phyloP scores from a whole-genome alignment of 2,113 vertebrate genomes.

The Cephalopholis sonnerati region DNA sequence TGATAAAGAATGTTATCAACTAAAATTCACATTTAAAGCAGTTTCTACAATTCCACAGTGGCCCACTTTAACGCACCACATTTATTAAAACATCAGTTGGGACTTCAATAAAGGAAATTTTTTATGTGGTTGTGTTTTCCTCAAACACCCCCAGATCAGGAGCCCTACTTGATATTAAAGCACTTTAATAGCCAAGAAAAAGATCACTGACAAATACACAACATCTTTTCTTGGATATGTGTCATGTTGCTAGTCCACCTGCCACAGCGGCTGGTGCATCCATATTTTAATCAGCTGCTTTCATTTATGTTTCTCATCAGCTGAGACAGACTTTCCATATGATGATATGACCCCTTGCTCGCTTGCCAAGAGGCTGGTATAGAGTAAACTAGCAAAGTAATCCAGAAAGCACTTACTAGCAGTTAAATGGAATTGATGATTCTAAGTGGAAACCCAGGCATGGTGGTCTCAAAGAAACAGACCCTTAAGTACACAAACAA shows the following conservation, averaged over 20 bases:
- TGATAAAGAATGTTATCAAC: conserved; percentile 3
- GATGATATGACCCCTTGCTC: conserved; percentile 24
- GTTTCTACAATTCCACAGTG: background rate
- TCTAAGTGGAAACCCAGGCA: conserved; percentile 21
- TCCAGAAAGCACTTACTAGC: conserved; percentile 2
- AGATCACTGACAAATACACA: conserved; percentile 18
- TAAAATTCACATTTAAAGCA: background rate
- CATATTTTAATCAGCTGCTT: conserved; percentile 42
- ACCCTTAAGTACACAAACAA: conserved; percentile 41
- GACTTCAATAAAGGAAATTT: background rate
- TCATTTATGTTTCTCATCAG: conserved; percentile 32
- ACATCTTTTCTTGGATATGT: conserved; percentile 17
- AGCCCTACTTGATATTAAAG: conserved; percentile 6
- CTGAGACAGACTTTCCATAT: conserved; percentile 38
- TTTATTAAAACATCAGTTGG: conserved; percentile 24
- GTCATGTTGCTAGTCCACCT: conserved; percentile 38
- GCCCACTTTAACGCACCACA: conserved; percentile 7
- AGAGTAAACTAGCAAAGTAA: conserved; percentile 31
- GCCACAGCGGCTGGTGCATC: conserved; percentile 43
- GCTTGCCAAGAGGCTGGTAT: background rate
- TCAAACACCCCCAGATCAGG: conserved; percentile 5
- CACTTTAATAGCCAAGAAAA: conserved; percentile 9
- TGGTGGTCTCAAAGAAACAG: conserved; percentile 38
- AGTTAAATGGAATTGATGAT: conserved; percentile 23
- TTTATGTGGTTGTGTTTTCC: background rate